Percentiles rank a stretch among this genome's conserved stretches.
These are phyloP conservation scores for Lateolabrax maculatus DNA, from an alignment of 2,797 vertebrate species.

Conservation along the genomic window DNA sequence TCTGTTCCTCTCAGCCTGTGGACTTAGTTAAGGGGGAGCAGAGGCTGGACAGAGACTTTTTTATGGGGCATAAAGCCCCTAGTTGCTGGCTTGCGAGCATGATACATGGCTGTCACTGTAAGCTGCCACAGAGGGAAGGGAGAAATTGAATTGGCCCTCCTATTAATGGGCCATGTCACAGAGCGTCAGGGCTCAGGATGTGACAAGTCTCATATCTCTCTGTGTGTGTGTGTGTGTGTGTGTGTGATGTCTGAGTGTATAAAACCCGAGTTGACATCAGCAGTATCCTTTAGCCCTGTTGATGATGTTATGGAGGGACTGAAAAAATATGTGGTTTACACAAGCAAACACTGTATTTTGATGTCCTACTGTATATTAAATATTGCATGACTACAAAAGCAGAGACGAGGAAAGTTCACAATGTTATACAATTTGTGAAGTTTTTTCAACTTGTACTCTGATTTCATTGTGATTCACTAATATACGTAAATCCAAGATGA, in stretches of 20 bases:
- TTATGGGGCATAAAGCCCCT: constrained; percentile 57
- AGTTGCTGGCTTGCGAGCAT: constrained; percentile 42
- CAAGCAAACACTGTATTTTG: not conserved
- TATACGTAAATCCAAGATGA: not conserved
- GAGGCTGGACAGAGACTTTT: constrained; percentile 23
- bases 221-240: constrained; percentile 37
- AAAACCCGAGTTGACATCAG: constrained; percentile 22
- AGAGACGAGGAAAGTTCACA: not conserved
- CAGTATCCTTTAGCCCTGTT: constrained; percentile 6
- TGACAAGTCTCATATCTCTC: constrained; percentile 52
- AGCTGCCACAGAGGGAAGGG: constrained; percentile 54
- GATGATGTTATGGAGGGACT: not conserved
- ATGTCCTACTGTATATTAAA: not conserved
- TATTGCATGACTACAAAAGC: not conserved
- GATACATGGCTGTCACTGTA: constrained; percentile 73
- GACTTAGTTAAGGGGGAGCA: constrained; percentile 25
- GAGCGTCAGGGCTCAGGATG: constrained; percentile 49
- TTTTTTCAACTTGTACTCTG: not conserved
- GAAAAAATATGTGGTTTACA: not conserved
- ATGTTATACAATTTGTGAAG: not conserved
- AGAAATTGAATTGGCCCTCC: constrained; percentile 72
- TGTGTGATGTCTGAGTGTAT: constrained; percentile 11
- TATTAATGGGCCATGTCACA: constrained; percentile 61
- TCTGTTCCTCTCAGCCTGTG: constrained; percentile 33
- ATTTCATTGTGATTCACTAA: not conserved